Base-by-base conservation (phyloP, 2,888 invertebrate genomes). In the Euclidia mi region DNA sequence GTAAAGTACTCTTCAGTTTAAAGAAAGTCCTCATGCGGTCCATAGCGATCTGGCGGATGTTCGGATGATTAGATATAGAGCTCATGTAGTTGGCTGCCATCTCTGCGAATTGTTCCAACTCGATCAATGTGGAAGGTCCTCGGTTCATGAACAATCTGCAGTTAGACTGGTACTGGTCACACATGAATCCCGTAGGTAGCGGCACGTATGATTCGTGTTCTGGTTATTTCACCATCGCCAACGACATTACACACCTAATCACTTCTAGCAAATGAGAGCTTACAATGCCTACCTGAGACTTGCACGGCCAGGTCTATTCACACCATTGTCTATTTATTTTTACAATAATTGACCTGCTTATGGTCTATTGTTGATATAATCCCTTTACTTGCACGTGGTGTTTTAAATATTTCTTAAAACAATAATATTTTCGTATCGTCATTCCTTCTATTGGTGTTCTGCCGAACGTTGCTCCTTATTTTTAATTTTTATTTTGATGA, bases 1-100 rank as follows among this genome's bases (percentile, higher is more conserved):
- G 20, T 29, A n/a, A 28, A 32, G 4, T 42, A 38, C 67, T 76
- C 58, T 80, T 81, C 66, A 82, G 43, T 34, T 80, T 82, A 48
- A 60, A 76, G 28, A 66, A 28, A 31, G 75, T 64, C 12, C 82
- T 70, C 1, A 77, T 43, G 9, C 56, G 63, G 47, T 82, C 71
- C 70, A 82, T 79, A 14, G 68, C 68, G 2, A 47, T 45, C 45
- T 82, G 79, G 6, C 61, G 51, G 6, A 58, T 11, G 41, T 52
- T 25, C 29, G 56, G 53, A 38, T 29, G 28, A 29, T 51, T 15
- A 2, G 61, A n/a, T 12, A 31, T n/a, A 15, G 28, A 38, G 32
- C 43, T 49, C 52, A 74, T 71, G 35, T 57, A 58, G 10, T 17
- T 44, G 3, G 69, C 68, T 4, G 70, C 64, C 7, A 60, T 20